Evolutionary conservation across 2,888 invertebrate species (phyloP).

Genomic region (Thereva unica): DNA sequence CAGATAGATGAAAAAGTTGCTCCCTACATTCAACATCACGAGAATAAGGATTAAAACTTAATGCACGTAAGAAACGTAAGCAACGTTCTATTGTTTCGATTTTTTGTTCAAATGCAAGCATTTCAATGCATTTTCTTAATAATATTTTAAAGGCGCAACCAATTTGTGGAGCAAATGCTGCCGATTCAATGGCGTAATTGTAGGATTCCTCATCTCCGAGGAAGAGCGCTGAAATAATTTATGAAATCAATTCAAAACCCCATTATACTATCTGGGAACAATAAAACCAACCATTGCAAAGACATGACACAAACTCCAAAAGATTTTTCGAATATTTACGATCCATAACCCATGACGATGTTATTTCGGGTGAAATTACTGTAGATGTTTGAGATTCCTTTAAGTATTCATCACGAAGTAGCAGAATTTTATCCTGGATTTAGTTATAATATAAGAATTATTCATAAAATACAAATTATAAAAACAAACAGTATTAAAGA

Average conservation of each 20-base stretch:
- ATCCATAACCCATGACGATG: slow-evolving; percentile 51
- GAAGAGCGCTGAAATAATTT: slow-evolving; percentile 46
- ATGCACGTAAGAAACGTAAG: slow-evolving; percentile 53
- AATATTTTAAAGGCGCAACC: slow-evolving; percentile 53
- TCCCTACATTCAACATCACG: slow-evolving; percentile 50
- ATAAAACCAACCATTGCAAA: slow-evolving; percentile 48
- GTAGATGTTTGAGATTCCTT: slow-evolving; percentile 48
- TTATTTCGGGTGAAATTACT: slow-evolving; percentile 48
- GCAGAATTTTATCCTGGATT: slow-evolving; percentile 52
- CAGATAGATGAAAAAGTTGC: slow-evolving; percentile 54
- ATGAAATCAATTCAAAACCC: neutral
- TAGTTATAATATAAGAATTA: neutral
- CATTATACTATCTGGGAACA: neutral
- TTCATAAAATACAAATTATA: neutral
- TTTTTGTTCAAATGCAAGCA: slow-evolving; percentile 54
- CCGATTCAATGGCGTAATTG: slow-evolving; percentile 47
- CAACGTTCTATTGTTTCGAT: slow-evolving; percentile 51
- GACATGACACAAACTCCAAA: slow-evolving; percentile 49
- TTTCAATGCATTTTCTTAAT: slow-evolving; percentile 52
- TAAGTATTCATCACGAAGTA: slow-evolving; percentile 55
- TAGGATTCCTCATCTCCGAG: slow-evolving; percentile 49
- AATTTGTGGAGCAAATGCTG: slow-evolving; percentile 51
- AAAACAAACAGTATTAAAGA: slow-evolving; percentile 49
- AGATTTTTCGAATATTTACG: slow-evolving; percentile 28
- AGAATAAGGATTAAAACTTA: slow-evolving; percentile 51